A percentile compares a stretch with the other conserved stretches of the same genome.
phyloP scores from a whole-genome alignment of 2,797 vertebrate genomes.

The Etheostoma nigrum region DNA sequence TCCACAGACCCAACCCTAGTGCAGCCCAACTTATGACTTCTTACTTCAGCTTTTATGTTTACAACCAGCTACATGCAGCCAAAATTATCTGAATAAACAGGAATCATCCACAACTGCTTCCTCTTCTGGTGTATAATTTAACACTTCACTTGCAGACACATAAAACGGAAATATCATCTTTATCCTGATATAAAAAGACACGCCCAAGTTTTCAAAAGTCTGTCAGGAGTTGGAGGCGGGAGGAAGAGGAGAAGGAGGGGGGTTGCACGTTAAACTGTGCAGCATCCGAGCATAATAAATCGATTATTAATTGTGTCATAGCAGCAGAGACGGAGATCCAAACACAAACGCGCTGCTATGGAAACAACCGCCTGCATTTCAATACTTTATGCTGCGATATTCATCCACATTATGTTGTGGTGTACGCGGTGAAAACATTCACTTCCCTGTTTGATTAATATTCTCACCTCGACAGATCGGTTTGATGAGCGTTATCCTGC shows the following conservation, averaged over 20 bases:
- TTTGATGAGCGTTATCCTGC: not conserved
- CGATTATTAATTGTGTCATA: not conserved
- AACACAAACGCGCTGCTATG: not conserved
- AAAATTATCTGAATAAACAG: not conserved
- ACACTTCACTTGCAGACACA: not conserved
- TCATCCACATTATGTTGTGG: not conserved
- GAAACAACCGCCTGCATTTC: not conserved
- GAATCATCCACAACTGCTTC: slow-evolving; percentile 6
- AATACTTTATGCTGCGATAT: not conserved
- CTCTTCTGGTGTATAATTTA: slow-evolving; percentile 4
- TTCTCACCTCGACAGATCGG: slow-evolving; percentile 55
- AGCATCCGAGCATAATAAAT: slow-evolving; percentile 18
- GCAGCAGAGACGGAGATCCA: not conserved
- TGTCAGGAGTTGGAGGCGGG: slow-evolving; percentile 29
- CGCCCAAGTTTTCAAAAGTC: slow-evolving; percentile 63
- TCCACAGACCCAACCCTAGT: not conserved
- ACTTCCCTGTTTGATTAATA: slow-evolving; percentile 8
- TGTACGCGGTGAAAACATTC: slow-evolving; percentile 11
- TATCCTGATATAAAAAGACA: slow-evolving; percentile 20
- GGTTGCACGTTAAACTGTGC: slow-evolving; percentile 7
- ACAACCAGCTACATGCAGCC: not conserved
- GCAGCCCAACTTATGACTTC: not conserved
- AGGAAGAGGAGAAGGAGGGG: slow-evolving; percentile 22
- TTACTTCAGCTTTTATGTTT: not conserved
- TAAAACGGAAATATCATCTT: slow-evolving; percentile 17